Conservation (phyloP, 2,113 vertebrate species). For the Heloderma charlesbogerti region DNA sequence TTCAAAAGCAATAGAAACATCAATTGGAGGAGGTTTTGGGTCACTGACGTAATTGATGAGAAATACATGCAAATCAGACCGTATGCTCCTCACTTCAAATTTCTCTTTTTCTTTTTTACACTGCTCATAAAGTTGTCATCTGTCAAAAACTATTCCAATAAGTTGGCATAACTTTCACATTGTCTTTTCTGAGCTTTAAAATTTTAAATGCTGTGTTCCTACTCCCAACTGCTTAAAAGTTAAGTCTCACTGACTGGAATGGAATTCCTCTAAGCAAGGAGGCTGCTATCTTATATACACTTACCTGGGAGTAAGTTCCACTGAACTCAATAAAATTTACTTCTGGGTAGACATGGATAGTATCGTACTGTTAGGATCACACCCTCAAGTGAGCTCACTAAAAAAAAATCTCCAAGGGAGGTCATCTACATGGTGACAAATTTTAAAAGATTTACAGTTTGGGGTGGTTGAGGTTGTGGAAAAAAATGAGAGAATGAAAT, state of each 20-base stretch:
- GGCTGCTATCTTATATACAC: background rate
- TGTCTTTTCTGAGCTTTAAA: background rate
- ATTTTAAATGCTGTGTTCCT: background rate
- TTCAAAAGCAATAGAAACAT: background rate
- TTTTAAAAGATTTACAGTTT: background rate
- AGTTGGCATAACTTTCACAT: background rate
- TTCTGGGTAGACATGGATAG: background rate
- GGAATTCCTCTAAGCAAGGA: background rate
- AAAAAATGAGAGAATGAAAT: background rate
- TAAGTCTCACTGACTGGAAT: background rate
- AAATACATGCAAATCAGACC: conserved; percentile 49
- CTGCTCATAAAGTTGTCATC: background rate
- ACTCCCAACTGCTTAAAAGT: background rate
- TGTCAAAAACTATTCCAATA: background rate
- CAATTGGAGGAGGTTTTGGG: background rate
- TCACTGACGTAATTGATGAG: background rate
- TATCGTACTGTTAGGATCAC: background rate
- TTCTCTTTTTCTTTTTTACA: conserved; percentile 28
- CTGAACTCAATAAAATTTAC: background rate
- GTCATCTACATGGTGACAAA: background rate
- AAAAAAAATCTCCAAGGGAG: background rate
- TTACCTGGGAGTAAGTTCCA: background rate
- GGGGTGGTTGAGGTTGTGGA: background rate
- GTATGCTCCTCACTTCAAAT: conserved; percentile 27
- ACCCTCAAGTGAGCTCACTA: background rate